Base-by-base conservation (phyloP, 2,888 invertebrate species). In the Adelognathus sp. region DNA sequence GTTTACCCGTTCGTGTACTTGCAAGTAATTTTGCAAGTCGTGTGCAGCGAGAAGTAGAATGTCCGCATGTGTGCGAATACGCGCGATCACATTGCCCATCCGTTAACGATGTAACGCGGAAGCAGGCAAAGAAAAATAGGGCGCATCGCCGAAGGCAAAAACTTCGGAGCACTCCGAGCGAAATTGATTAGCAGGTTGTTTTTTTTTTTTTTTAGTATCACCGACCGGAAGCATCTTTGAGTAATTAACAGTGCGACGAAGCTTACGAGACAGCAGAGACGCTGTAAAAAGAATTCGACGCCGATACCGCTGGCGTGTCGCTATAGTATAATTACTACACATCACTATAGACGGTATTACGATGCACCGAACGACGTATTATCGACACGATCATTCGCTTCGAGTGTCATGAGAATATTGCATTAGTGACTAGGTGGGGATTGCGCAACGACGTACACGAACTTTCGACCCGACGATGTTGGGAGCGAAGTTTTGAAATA, bases 391-490 rank as follows among this genome's bases (percentile, higher is more conserved):
- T 44, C 52, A 64, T 63, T 66, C 60, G 39, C 18, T 36, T 24
- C 39, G 39, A 58, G 14, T 39, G 50, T 50, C 50, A 9, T 36
- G 36, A 61, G 46, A 44, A 64, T 69, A 2, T 67, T 27, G 24
- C 16, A 63, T 69, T 50, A 36, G 31, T 73, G 50, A 41, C 50
- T 36, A n/a, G n/a, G n/a, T n/a, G n/a, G n/a, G n/a, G 67, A 69
- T 78, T 74, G 74, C 74, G 52, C 70, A 78, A 78, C 16, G 54
- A 44, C 14, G 56, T 41, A 44, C 11, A 27, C 58, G 74, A 78
- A 70, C 70, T 70, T 66, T 74, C 66, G 74, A 78, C 74, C 74
- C 74, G 27, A 39, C 21, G 31, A 71, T 63, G 29, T 54, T 31
- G 24, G 16, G 29, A 39, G 14, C 56, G 70, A 33, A n/a, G 52